Evolutionary conservation across 2,888 invertebrate species (phyloP).

Genomic region (Tiliacea citrago): DNA sequence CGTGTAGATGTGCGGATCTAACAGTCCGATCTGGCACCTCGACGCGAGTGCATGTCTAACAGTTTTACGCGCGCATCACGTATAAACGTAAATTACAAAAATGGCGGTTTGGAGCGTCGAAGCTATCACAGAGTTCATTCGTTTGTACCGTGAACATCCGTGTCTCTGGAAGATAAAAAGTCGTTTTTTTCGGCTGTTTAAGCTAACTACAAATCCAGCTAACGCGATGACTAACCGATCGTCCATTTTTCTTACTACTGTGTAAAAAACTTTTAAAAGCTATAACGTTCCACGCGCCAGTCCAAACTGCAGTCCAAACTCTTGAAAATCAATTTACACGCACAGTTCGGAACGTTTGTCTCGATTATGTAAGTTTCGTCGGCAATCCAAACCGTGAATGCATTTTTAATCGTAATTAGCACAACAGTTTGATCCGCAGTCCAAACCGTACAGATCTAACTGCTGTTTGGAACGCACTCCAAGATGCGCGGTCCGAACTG

Average conservation of each 20-base stretch:
- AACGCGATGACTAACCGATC: slow-evolving; percentile 30
- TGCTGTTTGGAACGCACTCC: slow-evolving; percentile 6
- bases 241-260: slow-evolving; percentile 36
- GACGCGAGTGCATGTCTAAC: not conserved
- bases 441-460: not conserved
- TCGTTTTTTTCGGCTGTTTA: slow-evolving; percentile 33
- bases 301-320: not conserved
- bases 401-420: slow-evolving; percentile 4
- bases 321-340: slow-evolving; percentile 19
- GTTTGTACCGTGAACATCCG: slow-evolving; percentile 28
- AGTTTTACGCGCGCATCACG: slow-evolving; percentile 10
- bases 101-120: slow-evolving; percentile 5
- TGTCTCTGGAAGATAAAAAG: slow-evolving; percentile 45
- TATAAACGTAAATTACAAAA: slow-evolving; percentile 31
- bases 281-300: slow-evolving; percentile 7
- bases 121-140: slow-evolving; percentile 32
- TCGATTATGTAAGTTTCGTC: slow-evolving; percentile 1
- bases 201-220: slow-evolving; percentile 14
- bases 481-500: slow-evolving; percentile 3
- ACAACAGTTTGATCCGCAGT: slow-evolving; percentile 1
- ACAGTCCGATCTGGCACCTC: not conserved
- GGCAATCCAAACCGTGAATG: slow-evolving; percentile 2
- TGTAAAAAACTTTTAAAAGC: slow-evolving; percentile 21
- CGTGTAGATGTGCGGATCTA: slow-evolving; percentile 2
- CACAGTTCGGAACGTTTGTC: slow-evolving; percentile 8